phyloP scores from a whole-genome alignment of 2,113 vertebrate species.

The Halcyon malimbica region DNA sequence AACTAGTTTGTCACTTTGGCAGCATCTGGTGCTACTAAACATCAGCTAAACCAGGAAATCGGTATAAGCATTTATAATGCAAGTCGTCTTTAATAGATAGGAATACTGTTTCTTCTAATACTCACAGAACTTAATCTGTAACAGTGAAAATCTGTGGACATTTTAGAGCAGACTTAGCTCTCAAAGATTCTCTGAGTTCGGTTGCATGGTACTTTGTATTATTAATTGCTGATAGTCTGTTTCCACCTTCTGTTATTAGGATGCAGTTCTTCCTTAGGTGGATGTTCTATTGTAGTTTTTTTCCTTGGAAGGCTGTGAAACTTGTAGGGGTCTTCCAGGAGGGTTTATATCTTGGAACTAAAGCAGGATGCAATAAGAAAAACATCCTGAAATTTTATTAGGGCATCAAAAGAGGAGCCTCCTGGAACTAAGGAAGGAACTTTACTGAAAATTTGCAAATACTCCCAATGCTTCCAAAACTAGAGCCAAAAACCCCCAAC shows the following conservation, averaged over 20 bases:
- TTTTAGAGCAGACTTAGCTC: neutral
- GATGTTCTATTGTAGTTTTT: neutral
- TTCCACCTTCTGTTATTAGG: neutral
- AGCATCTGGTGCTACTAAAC: neutral
- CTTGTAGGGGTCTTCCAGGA: neutral
- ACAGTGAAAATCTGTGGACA: neutral
- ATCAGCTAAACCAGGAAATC: neutral
- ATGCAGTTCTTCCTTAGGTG: neutral
- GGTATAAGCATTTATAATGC: neutral
- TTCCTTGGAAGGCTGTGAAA: neutral
- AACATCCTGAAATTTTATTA: conserved; percentile 26
- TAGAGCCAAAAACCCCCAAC: neutral
- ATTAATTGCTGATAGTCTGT: neutral
- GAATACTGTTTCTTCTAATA: neutral
- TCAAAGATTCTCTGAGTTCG: neutral
- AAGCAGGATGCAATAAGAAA: conserved; percentile 15
- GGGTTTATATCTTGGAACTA: neutral
- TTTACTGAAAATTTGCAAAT: neutral
- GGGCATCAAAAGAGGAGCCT: neutral
- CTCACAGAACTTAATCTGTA: neutral
- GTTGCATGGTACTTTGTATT: neutral
- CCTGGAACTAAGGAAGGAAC: neutral
- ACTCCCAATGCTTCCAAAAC: neutral
- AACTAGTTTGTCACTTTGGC: neutral
- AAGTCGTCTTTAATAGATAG: neutral